These are phyloP conservation scores for Phyllopteryx taeniolatus DNA, from an alignment of 2,113 vertebrate species.

Conservation along the genomic window DNA sequence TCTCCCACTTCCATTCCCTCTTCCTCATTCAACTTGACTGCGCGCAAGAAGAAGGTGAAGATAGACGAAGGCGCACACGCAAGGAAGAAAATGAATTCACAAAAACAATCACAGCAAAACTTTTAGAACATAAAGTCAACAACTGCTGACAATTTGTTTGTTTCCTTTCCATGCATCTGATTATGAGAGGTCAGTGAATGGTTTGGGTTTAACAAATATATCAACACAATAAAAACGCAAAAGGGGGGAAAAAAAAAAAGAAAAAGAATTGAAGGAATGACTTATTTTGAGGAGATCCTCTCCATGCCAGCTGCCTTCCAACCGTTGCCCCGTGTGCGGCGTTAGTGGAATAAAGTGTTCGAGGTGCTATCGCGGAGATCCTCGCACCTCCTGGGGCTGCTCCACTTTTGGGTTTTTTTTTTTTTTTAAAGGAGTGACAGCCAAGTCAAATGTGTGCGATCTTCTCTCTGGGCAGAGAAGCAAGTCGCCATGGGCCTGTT, in stretches of 20 bases:
- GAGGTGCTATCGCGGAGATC: constrained; percentile 52
- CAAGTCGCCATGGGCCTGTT: constrained; percentile 71
- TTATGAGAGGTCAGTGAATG: not conserved
- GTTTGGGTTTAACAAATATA: not conserved
- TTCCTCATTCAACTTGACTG: not conserved
- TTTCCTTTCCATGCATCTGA: not conserved
- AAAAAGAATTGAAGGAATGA: not conserved
- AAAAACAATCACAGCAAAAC: not conserved
- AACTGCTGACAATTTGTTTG: not conserved
- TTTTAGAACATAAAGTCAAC: not conserved
- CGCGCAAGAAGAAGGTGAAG: not conserved
- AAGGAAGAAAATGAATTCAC: not conserved
- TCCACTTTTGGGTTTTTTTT: constrained; percentile 14
- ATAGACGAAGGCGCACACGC: not conserved
- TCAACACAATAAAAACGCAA: not conserved
- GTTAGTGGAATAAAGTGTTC: constrained; percentile 51
- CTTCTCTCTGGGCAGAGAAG: constrained; percentile 43
- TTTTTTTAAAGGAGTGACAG: not conserved
- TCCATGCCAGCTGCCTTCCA: not conserved
- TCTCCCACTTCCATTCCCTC: not conserved
- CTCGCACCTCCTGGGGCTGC: constrained; percentile 56
- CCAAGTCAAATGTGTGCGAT: constrained; percentile 65
- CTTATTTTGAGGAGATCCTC: not conserved
- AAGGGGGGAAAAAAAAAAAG: not conserved
- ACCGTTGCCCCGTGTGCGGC: not conserved